Percentiles rank a stretch among this genome's conserved stretches.
These are phyloP conservation scores for Drosophila kepulauana DNA, from an alignment of 1,140 invertebrate species.

Conservation along the genomic window DNA sequence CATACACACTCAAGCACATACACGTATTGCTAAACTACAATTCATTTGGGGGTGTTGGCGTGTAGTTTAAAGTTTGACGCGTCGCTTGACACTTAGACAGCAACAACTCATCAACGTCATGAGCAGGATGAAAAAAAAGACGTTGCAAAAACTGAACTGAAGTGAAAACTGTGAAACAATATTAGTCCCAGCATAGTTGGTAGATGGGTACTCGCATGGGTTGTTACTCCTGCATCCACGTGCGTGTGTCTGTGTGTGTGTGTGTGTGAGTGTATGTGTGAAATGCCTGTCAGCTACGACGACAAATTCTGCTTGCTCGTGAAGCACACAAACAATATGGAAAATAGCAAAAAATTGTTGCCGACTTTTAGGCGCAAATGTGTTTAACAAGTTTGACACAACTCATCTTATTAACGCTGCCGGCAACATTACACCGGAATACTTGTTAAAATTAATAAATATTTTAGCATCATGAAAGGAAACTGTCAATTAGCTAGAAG, in stretches of 20 bases:
- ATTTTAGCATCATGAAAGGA: neutral
- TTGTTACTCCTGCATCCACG: slow-evolving; percentile 47
- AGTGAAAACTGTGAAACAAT: slow-evolving; percentile 74
- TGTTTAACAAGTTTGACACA: slow-evolving; percentile 13
- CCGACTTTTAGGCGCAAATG: slow-evolving; percentile 25
- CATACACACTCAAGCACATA: slow-evolving; percentile 30
- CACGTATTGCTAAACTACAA: slow-evolving; percentile 51
- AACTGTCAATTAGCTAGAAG: slow-evolving; percentile 11
- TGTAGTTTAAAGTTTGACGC: slow-evolving; percentile 82
- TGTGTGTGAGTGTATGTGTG: slow-evolving; percentile 6
- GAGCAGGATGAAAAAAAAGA: slow-evolving; percentile 52
- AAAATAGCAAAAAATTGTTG: slow-evolving; percentile 29
- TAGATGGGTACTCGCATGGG: slow-evolving; percentile 44
- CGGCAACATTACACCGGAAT: neutral
- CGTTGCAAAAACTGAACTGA: slow-evolving; percentile 45
- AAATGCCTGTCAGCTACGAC: slow-evolving; percentile 36
- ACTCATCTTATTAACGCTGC: slow-evolving; percentile 11
- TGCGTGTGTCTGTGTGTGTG: slow-evolving; percentile 5
- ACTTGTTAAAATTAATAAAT: slow-evolving; percentile 9
- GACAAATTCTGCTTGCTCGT: slow-evolving; percentile 18
- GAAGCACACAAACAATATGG: slow-evolving; percentile 18
- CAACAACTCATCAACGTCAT: slow-evolving; percentile 83
- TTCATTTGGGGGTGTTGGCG: slow-evolving; percentile 72
- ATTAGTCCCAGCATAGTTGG: slow-evolving; percentile 60
- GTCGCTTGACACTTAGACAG: slow-evolving; percentile 81